Base-by-base conservation (phyloP, 2,888 invertebrate genomes). In the Agrotis segetum region DNA sequence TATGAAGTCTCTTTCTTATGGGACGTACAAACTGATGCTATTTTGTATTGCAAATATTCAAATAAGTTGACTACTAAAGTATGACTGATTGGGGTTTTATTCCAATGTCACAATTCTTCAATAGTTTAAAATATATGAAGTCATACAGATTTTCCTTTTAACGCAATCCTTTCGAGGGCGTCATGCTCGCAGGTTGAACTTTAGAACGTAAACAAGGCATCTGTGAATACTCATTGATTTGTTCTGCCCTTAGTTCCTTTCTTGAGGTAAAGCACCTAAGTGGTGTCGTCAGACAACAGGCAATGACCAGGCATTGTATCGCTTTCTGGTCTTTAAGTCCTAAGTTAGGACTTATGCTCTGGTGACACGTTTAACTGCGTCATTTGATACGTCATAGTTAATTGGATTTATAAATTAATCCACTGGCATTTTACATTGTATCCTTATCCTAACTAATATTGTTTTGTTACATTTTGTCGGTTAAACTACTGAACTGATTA, bases 121-220 rank as follows among this genome's bases (percentile, higher is more conserved):
- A 34, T 34, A 34, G 29, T 29, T 5, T 29, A 29, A 29, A 29
- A n/a, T n/a, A n/a, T 29, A 29, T 5, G 5, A n/a, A 9, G 3
- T 19, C 11, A 13, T 19, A 5, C 29, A 0, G 13, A 0, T 17
- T 29, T 14, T n/a, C 34, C 14, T 19, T 34, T 34, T 40, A 14
- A 56, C 34, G n/a, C 13, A 14, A 34, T 71, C 3, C 29, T 19
- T 82, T 84, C 70, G 60, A 65, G 40, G 40, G 40, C 9, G 24
- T 71, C 63, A 50, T 34, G 50, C 58, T 66, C 24, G 19, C 24
- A 84, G 56, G 60, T 68, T 69, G 64, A 52, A 81, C 66, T 70
- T 72, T 52, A 29, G 70, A 74, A 72, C 68, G 67, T 68, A 69
- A 77, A 81, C 75, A 79, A 60, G 59, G 52, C 55, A 24, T 21